Conservation (phyloP, 2,797 vertebrate genomes). For the Notolepis coatsorum region DNA sequence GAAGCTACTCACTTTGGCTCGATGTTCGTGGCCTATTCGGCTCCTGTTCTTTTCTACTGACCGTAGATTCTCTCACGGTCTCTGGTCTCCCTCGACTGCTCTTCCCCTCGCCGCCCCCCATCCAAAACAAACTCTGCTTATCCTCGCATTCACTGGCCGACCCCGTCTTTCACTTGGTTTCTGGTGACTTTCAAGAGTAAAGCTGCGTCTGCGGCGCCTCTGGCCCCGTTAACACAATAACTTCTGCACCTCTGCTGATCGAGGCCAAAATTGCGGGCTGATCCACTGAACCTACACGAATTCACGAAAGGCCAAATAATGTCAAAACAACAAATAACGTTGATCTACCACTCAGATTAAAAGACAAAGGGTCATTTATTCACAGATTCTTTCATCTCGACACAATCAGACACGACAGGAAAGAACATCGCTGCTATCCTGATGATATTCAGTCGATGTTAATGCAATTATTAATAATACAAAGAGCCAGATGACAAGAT, state of each 20-base stretch:
- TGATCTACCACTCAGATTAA: constrained; percentile 2
- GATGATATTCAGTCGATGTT: constrained; percentile 9
- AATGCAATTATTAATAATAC: too few species aligned
- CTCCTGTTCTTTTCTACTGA: constrained; percentile 25
- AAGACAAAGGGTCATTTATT: constrained; percentile 30
- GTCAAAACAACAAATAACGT: not conserved
- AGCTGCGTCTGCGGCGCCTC: not conserved
- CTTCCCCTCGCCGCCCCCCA: constrained; percentile 47
- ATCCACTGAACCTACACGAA: too few species aligned
- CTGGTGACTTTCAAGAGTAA: constrained; percentile 4
- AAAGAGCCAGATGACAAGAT: not conserved
- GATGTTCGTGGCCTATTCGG: constrained; percentile 24
- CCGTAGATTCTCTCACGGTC: constrained; percentile 49
- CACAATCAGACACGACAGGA: constrained; percentile 14
- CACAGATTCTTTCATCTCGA: constrained; percentile 9
- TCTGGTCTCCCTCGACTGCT: constrained; percentile 28
- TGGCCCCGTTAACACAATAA: not conserved
- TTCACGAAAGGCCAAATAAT: too few species aligned
- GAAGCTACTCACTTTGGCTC: constrained; percentile 30
- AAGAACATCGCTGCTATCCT: not conserved
- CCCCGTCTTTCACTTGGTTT: constrained; percentile 21
- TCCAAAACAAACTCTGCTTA: constrained; percentile 72
- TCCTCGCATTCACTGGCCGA: constrained; percentile 50
- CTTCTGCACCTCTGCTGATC: not conserved
- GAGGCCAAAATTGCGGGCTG: too few species aligned